Evolutionary conservation across 2,113 vertebrate genomes (phyloP).

Genomic region (Saccopteryx leptura): DNA sequence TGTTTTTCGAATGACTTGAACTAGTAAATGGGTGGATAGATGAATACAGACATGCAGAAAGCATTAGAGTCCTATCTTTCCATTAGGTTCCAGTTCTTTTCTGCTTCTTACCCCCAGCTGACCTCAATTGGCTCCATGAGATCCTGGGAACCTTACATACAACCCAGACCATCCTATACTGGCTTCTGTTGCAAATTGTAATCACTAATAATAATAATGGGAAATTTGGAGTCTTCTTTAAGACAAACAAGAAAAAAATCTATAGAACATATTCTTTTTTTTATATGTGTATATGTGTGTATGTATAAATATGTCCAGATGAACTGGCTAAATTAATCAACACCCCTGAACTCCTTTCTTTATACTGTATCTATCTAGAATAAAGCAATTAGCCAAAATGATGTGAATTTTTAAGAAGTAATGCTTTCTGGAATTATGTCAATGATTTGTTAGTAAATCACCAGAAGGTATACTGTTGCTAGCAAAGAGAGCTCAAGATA

Average conservation of each 20-base stretch:
- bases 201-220: background rate
- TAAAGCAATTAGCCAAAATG: background rate
- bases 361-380: background rate
- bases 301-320: background rate
- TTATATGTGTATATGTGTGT: background rate
- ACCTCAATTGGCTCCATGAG: background rate
- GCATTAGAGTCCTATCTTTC: background rate
- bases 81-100: background rate
- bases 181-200: background rate
- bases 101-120: background rate
- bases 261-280: background rate
- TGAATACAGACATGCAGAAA: background rate
- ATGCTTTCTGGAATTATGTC: background rate
- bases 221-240: background rate
- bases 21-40: background rate
- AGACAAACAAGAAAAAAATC: background rate
- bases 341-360: background rate
- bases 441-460: background rate
- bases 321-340: background rate
- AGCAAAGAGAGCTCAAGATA: background rate
- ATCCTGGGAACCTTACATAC: background rate
- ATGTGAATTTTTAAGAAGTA: background rate
- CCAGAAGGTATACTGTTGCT: background rate
- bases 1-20: background rate
- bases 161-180: background rate